Base-by-base conservation (phyloP, 2,888 invertebrate genomes). In the Ennomos erosarius region DNA sequence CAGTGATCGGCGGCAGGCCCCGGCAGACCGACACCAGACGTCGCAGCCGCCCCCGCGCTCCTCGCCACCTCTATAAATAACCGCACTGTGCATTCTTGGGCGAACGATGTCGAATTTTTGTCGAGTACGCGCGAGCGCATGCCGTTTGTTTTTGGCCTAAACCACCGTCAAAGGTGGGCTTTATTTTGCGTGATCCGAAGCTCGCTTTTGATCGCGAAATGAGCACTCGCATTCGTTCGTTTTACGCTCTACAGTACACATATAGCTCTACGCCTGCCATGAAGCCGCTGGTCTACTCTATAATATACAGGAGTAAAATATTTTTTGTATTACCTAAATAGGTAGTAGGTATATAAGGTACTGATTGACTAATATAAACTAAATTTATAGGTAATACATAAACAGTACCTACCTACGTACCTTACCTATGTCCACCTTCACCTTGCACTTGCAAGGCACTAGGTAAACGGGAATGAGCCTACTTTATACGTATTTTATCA, bases 21-120 rank as follows among this genome's bases (percentile, higher is more conserved):
- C 90, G 93, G 93, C 92, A 93, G 93, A 92, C 90, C 93, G 93
- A 91, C 90, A 90, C 89, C 90, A 92, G 91, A 91, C 92, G 88
- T 85, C 85, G 88, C 83, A 85, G 87, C 88, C 90, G 90, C 87
- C 90, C 90, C 91, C 91, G 94, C 92, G 87, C 88, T 85, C 85
- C 92, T 90, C 86, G 84, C 82, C 76, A 84, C 82, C 82, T 79
- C 91, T 91, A 91, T 86, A 87, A 87, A 90, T 91, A 91, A 78
- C 84, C 84, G 79, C 87, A 87, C 89, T 88, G 89, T 90, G 90
- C 91, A 92, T 92, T 92, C 92, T 92, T 92, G 90, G 85, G 89
- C 90, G 88, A 91, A 87, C 92, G 91, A 90, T 89, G 88, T 88
- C 86, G 90, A 90, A 91, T 91, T 92, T 92, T 92, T 93, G 92